These are phyloP conservation scores for Conchocele bisecta DNA, from an alignment of 2,888 invertebrate species.

Conservation along the genomic window DNA sequence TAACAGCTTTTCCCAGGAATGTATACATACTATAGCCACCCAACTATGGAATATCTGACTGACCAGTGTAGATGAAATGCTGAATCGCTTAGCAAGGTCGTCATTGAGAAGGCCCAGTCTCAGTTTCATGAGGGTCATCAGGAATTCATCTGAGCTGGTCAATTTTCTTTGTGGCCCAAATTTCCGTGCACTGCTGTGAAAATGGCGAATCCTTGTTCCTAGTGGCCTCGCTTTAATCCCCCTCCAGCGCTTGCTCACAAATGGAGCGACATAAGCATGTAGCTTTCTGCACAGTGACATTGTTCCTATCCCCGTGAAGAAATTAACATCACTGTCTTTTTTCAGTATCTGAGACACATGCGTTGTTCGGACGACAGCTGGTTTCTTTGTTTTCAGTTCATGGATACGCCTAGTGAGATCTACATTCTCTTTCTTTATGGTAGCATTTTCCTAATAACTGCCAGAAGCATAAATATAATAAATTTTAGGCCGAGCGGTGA, in stretches of 20 bases:
- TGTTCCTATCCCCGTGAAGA: slow-evolving; percentile 2
- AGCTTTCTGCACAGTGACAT: not conserved
- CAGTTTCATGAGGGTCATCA: slow-evolving; percentile 1
- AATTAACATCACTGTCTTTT: not conserved
- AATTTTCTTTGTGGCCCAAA: slow-evolving; percentile 6
- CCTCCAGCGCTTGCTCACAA: not conserved
- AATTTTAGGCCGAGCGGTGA: not conserved
- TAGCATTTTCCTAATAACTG: too few species aligned
- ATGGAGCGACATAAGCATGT: not conserved
- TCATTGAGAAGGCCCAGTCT: slow-evolving; percentile 3
- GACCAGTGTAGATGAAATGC: not conserved
- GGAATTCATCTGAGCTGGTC: slow-evolving; percentile 2
- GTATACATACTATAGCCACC: slow-evolving; percentile 2
- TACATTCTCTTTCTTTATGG: not conserved
- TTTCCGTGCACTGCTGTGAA: not conserved
- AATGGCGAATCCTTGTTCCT: slow-evolving; percentile 5
- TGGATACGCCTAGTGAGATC: not conserved
- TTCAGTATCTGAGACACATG: not conserved
- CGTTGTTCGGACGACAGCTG: not conserved
- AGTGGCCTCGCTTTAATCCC: not conserved
- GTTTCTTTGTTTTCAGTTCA: not conserved
- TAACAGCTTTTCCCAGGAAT: not conserved
- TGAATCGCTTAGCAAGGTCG: slow-evolving; percentile 8
- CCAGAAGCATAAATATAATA: too few species aligned
- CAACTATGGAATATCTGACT: slow-evolving; percentile 7